Percentiles rank a stretch among this genome's conserved stretches.
Conservation (phyloP, 1,140 invertebrate species). For the Aplysia californica region DNA sequence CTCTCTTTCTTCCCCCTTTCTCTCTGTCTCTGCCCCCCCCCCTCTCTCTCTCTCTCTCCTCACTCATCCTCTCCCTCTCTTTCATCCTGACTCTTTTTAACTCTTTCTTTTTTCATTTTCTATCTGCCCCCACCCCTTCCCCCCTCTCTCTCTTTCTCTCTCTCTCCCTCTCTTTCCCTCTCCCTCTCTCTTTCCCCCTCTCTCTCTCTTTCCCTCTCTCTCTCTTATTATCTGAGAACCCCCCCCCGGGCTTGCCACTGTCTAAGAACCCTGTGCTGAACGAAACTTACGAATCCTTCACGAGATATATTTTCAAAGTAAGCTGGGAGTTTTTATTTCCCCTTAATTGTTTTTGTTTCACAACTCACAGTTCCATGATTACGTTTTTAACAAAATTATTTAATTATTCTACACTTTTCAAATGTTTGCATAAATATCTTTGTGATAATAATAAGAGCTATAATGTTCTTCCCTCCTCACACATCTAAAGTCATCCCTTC, state of each 20-base stretch:
- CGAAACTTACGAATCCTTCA: no score
- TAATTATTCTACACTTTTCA: no score
- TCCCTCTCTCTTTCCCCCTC: not conserved
- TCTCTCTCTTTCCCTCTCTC: not conserved
- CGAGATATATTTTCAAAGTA: no score
- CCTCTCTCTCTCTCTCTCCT: not conserved
- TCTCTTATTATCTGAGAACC: not conserved
- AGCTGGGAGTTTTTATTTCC: no score
- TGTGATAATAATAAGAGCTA: no score
- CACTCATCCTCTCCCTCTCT: not conserved
- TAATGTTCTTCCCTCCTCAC: no score
- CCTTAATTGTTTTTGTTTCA: not conserved
- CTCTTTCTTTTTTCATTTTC: not conserved
- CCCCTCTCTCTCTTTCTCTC: not conserved
- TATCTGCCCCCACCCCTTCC: not conserved
- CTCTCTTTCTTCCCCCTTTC: not conserved
- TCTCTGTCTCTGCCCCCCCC: not conserved
- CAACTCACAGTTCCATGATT: not conserved
- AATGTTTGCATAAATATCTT: no score
- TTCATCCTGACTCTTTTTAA: not conserved
- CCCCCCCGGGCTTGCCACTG: not conserved
- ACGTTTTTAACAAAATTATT: no score
- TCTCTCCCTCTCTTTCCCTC: not conserved
- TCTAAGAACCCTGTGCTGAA: not conserved
- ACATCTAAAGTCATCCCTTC: no score